These are phyloP conservation scores for Emydocephalus ijimae DNA, from an alignment of 2,113 vertebrate species.

Conservation along the genomic window DNA sequence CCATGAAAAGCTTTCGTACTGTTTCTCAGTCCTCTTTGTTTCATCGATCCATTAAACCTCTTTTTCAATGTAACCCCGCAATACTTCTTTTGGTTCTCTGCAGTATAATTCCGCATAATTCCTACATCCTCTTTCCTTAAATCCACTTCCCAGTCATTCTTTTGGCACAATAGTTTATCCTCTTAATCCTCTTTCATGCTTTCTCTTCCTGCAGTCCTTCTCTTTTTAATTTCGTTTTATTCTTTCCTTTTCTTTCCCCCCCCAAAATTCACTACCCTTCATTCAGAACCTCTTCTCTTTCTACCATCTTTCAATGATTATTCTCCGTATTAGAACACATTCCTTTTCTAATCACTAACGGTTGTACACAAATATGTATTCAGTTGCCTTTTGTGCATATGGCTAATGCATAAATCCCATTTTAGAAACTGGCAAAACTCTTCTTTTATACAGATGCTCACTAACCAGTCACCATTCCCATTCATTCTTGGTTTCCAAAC, in stretches of 20 bases:
- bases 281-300: neutral
- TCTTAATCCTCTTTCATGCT: neutral
- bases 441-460: neutral
- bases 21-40: neutral
- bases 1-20: neutral
- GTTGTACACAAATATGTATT: neutral
- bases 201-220: neutral
- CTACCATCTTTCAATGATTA: neutral
- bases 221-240: neutral
- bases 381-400: neutral
- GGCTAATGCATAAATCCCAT: neutral
- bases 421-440: neutral
- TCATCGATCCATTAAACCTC: neutral
- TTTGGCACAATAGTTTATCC: neutral
- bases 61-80: neutral
- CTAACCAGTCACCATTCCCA: neutral
- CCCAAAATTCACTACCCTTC: neutral
- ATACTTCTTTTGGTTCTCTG: neutral
- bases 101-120: neutral
- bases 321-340: neutral
- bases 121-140: neutral
- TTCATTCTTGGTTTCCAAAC: neutral
- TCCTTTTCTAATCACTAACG: neutral
- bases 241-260: neutral
- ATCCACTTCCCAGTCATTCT: neutral